These are phyloP conservation scores for Leucozona laternaria DNA, from an alignment of 2,888 invertebrate genomes.

Conservation along the genomic window DNA sequence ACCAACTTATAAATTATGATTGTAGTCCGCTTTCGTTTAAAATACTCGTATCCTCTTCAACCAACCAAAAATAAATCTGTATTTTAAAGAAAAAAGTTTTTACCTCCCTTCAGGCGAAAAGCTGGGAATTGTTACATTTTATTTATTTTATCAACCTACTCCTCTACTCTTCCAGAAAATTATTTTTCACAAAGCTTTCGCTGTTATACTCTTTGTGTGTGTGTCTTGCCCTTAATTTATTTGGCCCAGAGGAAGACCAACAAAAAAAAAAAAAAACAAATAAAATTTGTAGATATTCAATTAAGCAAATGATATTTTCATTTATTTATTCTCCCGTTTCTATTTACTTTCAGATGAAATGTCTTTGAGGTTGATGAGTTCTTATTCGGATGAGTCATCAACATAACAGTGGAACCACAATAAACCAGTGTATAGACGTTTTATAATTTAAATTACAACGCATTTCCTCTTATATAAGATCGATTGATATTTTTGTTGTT, in stretches of 20 bases:
- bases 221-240: background rate
- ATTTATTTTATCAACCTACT: background rate
- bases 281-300: constrained; percentile 34
- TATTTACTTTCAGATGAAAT: constrained; percentile 66
- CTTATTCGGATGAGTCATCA: constrained; percentile 59
- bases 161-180: background rate
- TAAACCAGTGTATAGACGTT: constrained; percentile 4
- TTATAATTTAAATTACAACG: background rate
- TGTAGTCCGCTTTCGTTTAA: background rate
- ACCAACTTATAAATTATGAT: background rate
- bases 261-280: background rate
- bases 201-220: background rate
- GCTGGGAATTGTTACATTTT: background rate
- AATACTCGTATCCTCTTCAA: background rate
- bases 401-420: constrained; percentile 50
- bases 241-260: background rate
- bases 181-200: background rate
- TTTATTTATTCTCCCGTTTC: constrained; percentile 5
- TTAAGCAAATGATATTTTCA: constrained; percentile 32
- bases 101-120: background rate
- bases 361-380: constrained; percentile 48
- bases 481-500: constrained; percentile 11
- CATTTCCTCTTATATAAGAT: background rate
- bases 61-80: background rate
- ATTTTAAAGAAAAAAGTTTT: background rate